phyloP scores from a whole-genome alignment of 2,113 vertebrate genomes.

The Xyrauchen texanus region DNA sequence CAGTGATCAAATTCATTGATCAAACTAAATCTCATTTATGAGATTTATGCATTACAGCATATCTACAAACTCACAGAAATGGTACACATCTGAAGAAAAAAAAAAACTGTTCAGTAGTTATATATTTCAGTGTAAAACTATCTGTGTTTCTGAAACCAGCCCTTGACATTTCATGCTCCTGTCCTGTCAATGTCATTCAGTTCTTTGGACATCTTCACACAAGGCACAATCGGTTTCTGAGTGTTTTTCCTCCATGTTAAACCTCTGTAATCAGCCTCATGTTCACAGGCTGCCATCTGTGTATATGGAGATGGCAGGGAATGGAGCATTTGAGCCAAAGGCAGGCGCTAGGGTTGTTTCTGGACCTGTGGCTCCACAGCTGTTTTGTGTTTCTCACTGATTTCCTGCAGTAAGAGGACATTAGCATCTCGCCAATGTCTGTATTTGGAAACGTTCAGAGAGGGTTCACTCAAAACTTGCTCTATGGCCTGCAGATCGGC shows the following conservation, averaged over 20 bases:
- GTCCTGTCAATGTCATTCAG: too few relatives aligned
- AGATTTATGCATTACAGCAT: conserved; percentile 7
- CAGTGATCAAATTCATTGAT: not conserved
- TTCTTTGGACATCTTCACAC: too few relatives aligned
- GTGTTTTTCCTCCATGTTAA: too few relatives aligned
- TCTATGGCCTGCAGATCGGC: conserved; percentile 82
- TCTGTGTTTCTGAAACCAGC: too few relatives aligned
- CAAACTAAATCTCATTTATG: not conserved
- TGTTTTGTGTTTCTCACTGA: conserved; percentile 64
- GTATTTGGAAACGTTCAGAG: conserved; percentile 76
- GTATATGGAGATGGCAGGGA: not conserved
- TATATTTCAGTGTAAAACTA: too few relatives aligned
- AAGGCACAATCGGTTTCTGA: too few relatives aligned
- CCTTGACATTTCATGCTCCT: too few relatives aligned
- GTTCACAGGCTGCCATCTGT: conserved; percentile 50
- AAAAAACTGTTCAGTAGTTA: too few relatives aligned
- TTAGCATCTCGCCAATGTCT: conserved; percentile 81
- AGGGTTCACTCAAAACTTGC: conserved; percentile 77
- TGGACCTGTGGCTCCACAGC: not conserved
- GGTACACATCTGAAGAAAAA: not conserved
- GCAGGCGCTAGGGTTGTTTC: not conserved
- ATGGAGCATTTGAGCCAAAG: not conserved
- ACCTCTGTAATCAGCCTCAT: not conserved
- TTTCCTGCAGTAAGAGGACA: conserved; percentile 79
- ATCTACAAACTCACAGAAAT: not conserved